Base-by-base conservation (phyloP, 2,113 vertebrate species). In the Manacus vitellinus region DNA sequence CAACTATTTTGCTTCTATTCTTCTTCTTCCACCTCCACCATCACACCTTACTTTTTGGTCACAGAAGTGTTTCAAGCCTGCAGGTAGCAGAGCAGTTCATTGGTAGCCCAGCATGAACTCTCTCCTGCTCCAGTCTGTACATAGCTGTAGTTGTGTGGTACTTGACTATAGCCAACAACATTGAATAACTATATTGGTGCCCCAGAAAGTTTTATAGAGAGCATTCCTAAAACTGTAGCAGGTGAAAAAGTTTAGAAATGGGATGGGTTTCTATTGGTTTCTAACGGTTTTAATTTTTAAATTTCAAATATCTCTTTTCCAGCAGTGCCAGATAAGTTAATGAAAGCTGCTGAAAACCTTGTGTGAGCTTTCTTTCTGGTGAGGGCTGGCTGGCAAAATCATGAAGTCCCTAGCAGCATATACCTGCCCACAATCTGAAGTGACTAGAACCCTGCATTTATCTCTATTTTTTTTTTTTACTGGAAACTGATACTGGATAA, bases 141-240 rank as follows among this genome's bases (percentile, higher is more conserved):
- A 4, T 1, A n/a, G 17, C 19, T 72, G 35, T 37, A 66, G 4
- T 19, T 1, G 0, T 37, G 19, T 41, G 28, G 31, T 23, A 47
- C 8, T 27, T 62, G 56, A 62, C 17, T n/a, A 47, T 9, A 67
- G 41, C 10, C 37, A 71, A 16, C 21, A n/a, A 37, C 44, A 52
- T 1, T 47, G 30, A 54, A 71, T 35, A 79, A 16, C 9, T 43
- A 4, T 58, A 19, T 21, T 54, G 58, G 1, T 68, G 10, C 11
- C 18, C 8, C 47, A 39, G 41, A 4, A 90, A 76, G 22, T 44
- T 58, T 15, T 13, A 19, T 12, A 25, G 10, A 76, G 15, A 56
- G 55, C 37, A 30, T 51, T 81, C 28, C 24, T 41, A 20, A 52
- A 71, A 52, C 27, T 8, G 8, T 14, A 66, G 6, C 8, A 54